Conservation (phyloP, 2,797 vertebrate genomes). For the Rhadinocentrus ornatus region DNA sequence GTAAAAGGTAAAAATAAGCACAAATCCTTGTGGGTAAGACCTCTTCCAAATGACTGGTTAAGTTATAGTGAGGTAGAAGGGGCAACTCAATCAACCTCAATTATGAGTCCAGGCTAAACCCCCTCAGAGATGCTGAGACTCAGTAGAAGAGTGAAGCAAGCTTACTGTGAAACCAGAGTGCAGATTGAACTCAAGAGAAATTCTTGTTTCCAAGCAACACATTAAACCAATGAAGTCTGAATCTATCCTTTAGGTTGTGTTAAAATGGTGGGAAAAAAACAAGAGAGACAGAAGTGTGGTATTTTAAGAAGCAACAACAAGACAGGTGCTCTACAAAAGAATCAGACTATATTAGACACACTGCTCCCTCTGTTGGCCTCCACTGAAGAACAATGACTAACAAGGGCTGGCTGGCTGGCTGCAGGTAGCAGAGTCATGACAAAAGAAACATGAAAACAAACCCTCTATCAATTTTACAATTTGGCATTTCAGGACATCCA, state of each 20-base stretch:
- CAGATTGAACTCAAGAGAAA: slow-evolving; percentile 20
- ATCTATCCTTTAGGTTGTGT: slow-evolving; percentile 18
- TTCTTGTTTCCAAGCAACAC: background rate
- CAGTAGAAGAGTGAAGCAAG: slow-evolving; percentile 32
- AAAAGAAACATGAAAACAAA: background rate
- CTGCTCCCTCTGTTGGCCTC: slow-evolving; percentile 68
- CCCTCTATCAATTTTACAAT: too few species aligned
- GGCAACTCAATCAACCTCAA: slow-evolving; percentile 27
- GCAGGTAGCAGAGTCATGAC: background rate
- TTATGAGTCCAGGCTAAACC: slow-evolving; percentile 17
- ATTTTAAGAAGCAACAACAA: background rate
- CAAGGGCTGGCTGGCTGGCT: background rate
- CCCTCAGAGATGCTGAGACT: slow-evolving; percentile 19
- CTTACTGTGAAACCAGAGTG: slow-evolving; percentile 27
- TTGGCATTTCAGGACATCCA: too few species aligned
- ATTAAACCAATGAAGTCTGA: background rate
- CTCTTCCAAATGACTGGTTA: slow-evolving; percentile 20
- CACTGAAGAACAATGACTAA: background rate
- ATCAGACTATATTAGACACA: slow-evolving; percentile 11
- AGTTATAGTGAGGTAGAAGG: slow-evolving; percentile 20
- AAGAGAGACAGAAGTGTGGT: slow-evolving; percentile 1
- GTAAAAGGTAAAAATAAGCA: slow-evolving; percentile 64
- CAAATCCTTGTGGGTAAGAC: slow-evolving; percentile 26
- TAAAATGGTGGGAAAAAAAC: slow-evolving; percentile 3
- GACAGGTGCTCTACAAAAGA: slow-evolving; percentile 15